Evolutionary conservation across 1,140 invertebrate genomes (phyloP).

Genomic region (Drosophila tristis): DNA sequence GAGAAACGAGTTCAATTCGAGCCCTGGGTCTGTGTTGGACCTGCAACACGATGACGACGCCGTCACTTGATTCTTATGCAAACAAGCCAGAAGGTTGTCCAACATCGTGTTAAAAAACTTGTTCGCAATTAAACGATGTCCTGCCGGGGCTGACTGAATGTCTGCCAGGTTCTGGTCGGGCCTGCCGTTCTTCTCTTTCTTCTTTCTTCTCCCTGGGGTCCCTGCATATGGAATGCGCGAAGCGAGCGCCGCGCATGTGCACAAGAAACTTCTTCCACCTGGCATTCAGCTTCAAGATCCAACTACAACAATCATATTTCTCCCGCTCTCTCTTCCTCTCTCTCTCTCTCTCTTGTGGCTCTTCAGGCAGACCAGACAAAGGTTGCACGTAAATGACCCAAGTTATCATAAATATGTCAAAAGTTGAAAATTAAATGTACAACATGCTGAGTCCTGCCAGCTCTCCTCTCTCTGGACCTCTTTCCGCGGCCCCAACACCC

Average conservation of each 20-base stretch:
- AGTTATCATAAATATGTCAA: constrained; percentile 84
- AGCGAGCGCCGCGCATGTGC: constrained; percentile 52
- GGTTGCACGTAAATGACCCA: constrained; percentile 84
- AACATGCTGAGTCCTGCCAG: constrained; percentile 59
- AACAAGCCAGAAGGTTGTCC: constrained; percentile 73
- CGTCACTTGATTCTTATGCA: constrained; percentile 69
- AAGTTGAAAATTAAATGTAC: constrained; percentile 82
- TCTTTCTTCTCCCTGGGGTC: constrained; percentile 3
- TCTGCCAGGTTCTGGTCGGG: constrained; percentile 49
- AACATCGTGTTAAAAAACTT: constrained; percentile 84
- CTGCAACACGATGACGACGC: no score
- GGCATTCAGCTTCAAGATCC: constrained; percentile 50
- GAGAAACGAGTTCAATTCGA: constrained; percentile 54
- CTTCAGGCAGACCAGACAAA: constrained; percentile 65
- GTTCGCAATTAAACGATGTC: constrained; percentile 84
- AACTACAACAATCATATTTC: constrained; percentile 8
- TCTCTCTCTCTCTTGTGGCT: constrained; percentile 26
- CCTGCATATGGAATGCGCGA: constrained; percentile 31
- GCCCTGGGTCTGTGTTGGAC: constrained; percentile 32
- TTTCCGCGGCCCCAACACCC: background rate
- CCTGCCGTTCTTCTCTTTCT: constrained; percentile 8
- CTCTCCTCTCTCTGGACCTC: background rate
- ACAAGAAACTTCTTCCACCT: constrained; percentile 66
- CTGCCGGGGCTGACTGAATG: constrained; percentile 81
- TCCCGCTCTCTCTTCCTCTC: constrained; percentile 11